phyloP scores from a whole-genome alignment of 2,888 invertebrate genomes.

The Cryptosula pallasiana region DNA sequence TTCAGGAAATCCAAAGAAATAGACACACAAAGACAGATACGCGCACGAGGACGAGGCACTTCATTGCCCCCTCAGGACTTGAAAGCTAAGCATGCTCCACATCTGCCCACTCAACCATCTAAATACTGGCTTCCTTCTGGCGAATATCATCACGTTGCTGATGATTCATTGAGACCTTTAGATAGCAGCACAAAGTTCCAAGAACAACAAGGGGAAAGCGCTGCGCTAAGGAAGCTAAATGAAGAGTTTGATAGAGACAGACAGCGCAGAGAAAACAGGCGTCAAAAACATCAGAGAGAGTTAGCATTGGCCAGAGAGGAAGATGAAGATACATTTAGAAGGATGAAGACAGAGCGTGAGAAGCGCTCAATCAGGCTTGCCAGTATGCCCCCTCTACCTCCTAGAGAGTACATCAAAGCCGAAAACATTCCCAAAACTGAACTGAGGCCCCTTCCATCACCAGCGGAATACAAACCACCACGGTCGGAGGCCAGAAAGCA shows the following conservation, averaged over 20 bases:
- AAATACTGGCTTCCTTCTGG: constrained; percentile 24
- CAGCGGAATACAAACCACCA: background rate
- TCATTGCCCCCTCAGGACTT: background rate
- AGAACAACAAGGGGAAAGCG: constrained; percentile 3
- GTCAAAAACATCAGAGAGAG: background rate
- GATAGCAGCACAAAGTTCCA: background rate
- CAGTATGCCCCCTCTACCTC: constrained; percentile 11
- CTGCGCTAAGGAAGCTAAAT: background rate
- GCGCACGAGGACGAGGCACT: background rate
- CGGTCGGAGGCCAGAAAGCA: background rate
- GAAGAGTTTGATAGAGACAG: constrained; percentile 21
- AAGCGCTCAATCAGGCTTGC: background rate
- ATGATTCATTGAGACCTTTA: background rate
- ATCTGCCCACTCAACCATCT: constrained; percentile 21
- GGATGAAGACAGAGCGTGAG: background rate
- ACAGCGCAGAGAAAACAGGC: constrained; percentile 13
- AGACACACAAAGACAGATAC: background rate
- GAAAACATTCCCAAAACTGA: constrained; percentile 18
- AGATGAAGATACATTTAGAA: background rate
- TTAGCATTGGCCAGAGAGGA: background rate
- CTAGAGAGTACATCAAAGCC: background rate
- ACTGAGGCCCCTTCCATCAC: background rate
- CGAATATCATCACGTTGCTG: constrained; percentile 7
- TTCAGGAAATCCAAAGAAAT: background rate
- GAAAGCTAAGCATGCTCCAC: background rate